Evolutionary conservation across 2,113 vertebrate species (phyloP).

Genomic region (Ramphastos sulfuratus): DNA sequence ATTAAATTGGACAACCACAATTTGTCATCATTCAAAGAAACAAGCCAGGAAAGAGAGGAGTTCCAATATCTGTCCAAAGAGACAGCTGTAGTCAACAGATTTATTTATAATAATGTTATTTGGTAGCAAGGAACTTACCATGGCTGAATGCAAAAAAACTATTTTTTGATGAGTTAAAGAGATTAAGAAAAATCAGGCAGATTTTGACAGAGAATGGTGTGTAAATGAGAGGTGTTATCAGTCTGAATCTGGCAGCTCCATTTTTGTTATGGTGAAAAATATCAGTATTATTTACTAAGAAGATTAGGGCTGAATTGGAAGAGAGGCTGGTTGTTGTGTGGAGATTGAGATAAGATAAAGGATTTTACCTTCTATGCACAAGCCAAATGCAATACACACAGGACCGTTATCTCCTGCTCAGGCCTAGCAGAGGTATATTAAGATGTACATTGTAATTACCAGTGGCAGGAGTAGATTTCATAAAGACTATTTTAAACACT

Average conservation of each 20-base stretch:
- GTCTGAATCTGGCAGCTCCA: conserved; percentile 82
- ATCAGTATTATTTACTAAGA: conserved; percentile 99
- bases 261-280: conserved; percentile 93
- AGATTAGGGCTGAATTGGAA: conserved; percentile 98
- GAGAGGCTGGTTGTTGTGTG: conserved; percentile 97
- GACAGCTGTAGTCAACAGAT: conserved; percentile 75
- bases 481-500: conserved; percentile 81
- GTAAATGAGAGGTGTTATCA: conserved; percentile 90
- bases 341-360: conserved; percentile 98
- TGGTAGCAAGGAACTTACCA: conserved; percentile 75
- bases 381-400: conserved; percentile 79
- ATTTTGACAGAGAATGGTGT: conserved; percentile 87
- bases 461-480: conserved; percentile 95
- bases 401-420: conserved; percentile 88
- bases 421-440: conserved; percentile 90
- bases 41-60: conserved; percentile 23
- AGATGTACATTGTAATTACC: conserved; percentile 98
- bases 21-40: conserved; percentile 65
- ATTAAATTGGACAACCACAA: conserved; percentile 62
- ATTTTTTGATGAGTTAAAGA: conserved; percentile 85
- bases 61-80: conserved; percentile 68
- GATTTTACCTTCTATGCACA: conserved; percentile 83
- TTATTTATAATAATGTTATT: conserved; percentile 83
- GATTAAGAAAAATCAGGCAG: conserved; percentile 83
- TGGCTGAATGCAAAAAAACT: conserved; percentile 80